phyloP scores from a whole-genome alignment of 2,113 vertebrate species.

The Otolemur garnettii region DNA sequence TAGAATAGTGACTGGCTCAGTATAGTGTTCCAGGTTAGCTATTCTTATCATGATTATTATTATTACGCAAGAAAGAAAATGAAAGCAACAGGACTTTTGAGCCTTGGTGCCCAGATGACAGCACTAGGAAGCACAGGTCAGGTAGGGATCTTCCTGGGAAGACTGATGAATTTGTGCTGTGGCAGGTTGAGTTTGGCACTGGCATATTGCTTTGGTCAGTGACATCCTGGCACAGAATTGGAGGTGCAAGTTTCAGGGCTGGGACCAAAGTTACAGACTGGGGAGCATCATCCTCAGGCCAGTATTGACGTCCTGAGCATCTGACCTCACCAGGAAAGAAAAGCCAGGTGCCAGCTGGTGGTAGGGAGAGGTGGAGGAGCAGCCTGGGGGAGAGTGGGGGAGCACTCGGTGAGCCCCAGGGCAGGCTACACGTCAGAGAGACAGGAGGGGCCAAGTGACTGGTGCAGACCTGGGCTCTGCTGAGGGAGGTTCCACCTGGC shows the following conservation, averaged over 20 bases:
- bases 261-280: not conserved
- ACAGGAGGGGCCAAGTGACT: fast-evolving
- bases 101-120: not conserved
- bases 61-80: not conserved
- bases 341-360: not conserved
- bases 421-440: not conserved
- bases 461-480: not conserved
- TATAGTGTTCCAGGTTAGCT: not conserved
- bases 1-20: not conserved
- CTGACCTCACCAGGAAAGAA: not conserved
- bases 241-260: not conserved
- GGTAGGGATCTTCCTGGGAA: not conserved
- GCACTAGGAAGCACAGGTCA: not conserved
- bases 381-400: not conserved
- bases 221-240: not conserved
- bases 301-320: not conserved
- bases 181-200: not conserved
- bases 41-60: no score
- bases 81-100: not conserved
- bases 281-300: not conserved
- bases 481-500: not conserved
- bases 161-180: not conserved
- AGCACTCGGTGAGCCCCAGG: not conserved
- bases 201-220: not conserved
- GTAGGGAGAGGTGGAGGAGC: not conserved